These are phyloP conservation scores for Anthonomus grandis DNA, from an alignment of 1,140 invertebrate species.

Conservation along the genomic window DNA sequence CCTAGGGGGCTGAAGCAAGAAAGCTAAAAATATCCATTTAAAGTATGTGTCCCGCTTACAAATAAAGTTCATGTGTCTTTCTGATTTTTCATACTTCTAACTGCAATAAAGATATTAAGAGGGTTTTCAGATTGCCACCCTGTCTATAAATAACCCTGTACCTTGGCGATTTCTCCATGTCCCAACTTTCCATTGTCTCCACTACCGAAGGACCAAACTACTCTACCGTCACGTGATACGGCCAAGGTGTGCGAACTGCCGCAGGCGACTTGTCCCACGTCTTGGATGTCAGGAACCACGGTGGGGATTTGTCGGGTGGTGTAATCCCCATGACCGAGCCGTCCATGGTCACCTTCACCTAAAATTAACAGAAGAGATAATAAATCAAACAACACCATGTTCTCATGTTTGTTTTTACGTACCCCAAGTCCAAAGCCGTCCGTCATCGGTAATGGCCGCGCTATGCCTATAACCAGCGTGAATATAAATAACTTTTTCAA, in stretches of 20 bases:
- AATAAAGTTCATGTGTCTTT: not conserved
- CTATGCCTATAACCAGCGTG: conserved; percentile 65
- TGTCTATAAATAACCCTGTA: not conserved
- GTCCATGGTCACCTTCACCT: conserved; percentile 62
- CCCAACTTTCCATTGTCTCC: conserved; percentile 63
- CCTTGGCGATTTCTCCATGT: conserved; percentile 56
- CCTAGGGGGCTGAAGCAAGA: too few relatives aligned
- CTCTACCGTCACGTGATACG: conserved; percentile 60
- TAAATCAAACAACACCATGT: not conserved
- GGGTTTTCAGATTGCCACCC: not conserved
- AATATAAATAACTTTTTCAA: conserved; percentile 54
- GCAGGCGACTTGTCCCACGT: conserved; percentile 61
- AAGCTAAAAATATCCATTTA: not conserved
- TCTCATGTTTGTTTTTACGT: not conserved
- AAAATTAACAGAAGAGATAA: not conserved
- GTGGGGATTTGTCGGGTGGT: conserved; percentile 56
- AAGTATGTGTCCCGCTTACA: not conserved
- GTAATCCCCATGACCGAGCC: conserved; percentile 58
- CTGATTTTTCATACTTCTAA: not conserved
- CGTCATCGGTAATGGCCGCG: conserved; percentile 57
- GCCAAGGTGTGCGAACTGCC: conserved; percentile 64
- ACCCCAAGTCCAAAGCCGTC: conserved; percentile 58
- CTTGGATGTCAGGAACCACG: conserved; percentile 56
- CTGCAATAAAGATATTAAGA: not conserved
- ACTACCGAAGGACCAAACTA: conserved; percentile 65